Conservation (phyloP, 2,797 vertebrate species). For the Sciurus vulgaris region DNA sequence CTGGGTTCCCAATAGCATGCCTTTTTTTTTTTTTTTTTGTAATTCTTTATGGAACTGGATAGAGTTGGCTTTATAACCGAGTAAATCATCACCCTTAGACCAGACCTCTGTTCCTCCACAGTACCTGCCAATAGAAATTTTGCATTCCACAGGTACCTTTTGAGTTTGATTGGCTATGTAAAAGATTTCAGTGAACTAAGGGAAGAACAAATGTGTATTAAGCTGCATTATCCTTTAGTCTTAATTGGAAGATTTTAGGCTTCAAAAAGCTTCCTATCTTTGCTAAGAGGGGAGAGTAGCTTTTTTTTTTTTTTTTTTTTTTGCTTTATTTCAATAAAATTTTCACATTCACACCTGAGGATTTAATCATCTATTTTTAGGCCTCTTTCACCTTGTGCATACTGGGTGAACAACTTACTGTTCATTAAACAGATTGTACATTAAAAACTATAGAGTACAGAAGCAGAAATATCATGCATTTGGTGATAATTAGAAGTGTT, state of each 20-base stretch:
- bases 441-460: conserved; percentile 72
- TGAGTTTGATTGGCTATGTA: neutral
- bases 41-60: neutral
- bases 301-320: neutral
- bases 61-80: neutral
- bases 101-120: neutral
- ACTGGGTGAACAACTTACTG: conserved; percentile 68
- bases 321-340: conserved; percentile 64
- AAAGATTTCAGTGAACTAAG: conserved; percentile 44
- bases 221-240: neutral
- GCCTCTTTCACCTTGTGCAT: conserved; percentile 19
- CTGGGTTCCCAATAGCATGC: neutral
- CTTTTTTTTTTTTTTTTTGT: neutral
- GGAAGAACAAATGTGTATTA: neutral
- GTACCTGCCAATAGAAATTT: neutral
- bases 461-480: conserved; percentile 85
- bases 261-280: neutral
- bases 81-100: neutral
- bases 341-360: conserved; percentile 66
- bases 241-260: conserved; percentile 24
- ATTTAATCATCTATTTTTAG: conserved; percentile 72
- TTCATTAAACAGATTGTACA: conserved; percentile 80
- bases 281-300: conserved; percentile 4
- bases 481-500: conserved; percentile 88
- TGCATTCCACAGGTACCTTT: neutral